Evolutionary conservation across 1,140 invertebrate species (phyloP), one percentile per base, ranked within the genome.

Genomic region (Pristionchus pacificus): DNA sequence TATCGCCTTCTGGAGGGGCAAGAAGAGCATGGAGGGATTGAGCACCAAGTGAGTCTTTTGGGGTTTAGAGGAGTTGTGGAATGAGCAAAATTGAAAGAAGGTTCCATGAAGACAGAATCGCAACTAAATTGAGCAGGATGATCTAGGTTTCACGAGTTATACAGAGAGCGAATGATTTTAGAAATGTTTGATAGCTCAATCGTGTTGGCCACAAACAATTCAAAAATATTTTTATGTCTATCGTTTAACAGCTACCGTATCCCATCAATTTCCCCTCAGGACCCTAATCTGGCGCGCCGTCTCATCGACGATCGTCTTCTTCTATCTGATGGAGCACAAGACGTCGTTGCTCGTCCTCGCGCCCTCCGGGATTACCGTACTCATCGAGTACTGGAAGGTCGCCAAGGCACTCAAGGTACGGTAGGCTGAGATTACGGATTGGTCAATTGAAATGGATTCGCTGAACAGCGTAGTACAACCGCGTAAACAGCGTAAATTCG

Each of bases 241-340:
- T n/a, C n/a, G n/a, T n/a, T n/a, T n/a, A n/a, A n/a, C n/a, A n/a
- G n/a, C n/a, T n/a, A n/a, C n/a, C n/a, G n/a, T n/a, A n/a, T n/a
- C n/a, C n/a, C n/a, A n/a, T n/a, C n/a, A n/a, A n/a, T n/a, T 49
- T 49, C 38, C 38, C 61, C 76, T 68, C 65, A 77, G 75, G 62
- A 70, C 75, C 19, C 68, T 77, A 2, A 77, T 95, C 10, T 98
- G 95, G 95, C 87, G 93, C 64, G 91, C 91, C 31, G 92, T 97
- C 79, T 95, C 93, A 68, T 93, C 96, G 84, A 87, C 90, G 60
- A 88, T 98, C n/a, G 90, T 98, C 74, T 94, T 97, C 82, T 85
- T 98, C 15, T 97, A 96, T 84, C 87, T 98, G 13, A 72, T 95
- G 70, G 94, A 98, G 79, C 91, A 97, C 84, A 89, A 92, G 72